These are phyloP conservation scores for Coendou prehensilis DNA, from an alignment of 2,797 vertebrate genomes.

Conservation along the genomic window DNA sequence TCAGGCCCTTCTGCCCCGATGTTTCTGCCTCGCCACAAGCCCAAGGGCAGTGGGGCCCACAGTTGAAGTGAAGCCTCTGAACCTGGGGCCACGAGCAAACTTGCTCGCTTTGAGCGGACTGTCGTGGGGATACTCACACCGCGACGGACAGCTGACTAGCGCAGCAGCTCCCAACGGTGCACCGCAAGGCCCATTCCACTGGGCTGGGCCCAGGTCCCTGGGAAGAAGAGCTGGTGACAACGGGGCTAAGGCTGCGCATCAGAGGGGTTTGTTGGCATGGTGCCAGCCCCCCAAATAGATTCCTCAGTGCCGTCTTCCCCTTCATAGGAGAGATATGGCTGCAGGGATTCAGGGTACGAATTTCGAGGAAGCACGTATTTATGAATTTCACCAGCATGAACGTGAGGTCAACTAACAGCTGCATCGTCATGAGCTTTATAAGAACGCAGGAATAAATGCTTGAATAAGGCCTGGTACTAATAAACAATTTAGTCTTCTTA, in stretches of 20 bases:
- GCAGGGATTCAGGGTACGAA: background rate
- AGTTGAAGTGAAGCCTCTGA: background rate
- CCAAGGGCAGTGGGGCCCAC: background rate
- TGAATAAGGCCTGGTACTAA: background rate
- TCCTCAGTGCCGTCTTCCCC: background rate
- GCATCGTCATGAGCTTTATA: constrained; percentile 1
- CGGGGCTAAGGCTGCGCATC: background rate
- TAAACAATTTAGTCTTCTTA: background rate
- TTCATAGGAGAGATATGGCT: background rate
- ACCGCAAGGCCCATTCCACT: background rate
- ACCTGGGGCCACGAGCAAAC: background rate
- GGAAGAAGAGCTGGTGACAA: background rate
- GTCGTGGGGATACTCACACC: background rate
- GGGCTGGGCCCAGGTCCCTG: background rate
- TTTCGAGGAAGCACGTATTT: background rate
- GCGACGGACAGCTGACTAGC: background rate
- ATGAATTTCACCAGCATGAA: background rate
- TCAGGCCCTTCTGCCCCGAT: background rate
- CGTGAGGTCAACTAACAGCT: background rate
- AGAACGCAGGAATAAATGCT: background rate
- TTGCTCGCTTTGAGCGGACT: background rate
- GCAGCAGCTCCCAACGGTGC: background rate
- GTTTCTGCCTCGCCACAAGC: background rate
- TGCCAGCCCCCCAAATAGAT: background rate
- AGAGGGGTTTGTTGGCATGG: background rate